Evolutionary conservation across 2,113 vertebrate species (phyloP).

Genomic region (Neogobius melanostomus): DNA sequence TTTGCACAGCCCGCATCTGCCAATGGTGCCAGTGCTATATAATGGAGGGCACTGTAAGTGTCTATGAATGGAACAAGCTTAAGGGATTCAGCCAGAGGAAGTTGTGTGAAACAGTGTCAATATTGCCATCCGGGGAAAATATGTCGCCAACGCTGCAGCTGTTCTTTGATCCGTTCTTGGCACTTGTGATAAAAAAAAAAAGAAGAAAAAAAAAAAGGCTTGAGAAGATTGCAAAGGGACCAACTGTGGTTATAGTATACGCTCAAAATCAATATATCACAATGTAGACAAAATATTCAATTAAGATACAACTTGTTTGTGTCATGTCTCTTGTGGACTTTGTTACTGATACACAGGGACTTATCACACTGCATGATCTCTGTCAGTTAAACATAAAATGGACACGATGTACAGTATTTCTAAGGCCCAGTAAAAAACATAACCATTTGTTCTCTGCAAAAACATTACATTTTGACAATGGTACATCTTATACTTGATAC

Average conservation of each 20-base stretch:
- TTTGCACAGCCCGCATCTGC: background rate
- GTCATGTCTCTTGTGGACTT: too few species aligned
- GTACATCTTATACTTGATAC: too few species aligned
- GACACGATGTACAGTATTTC: too few species aligned
- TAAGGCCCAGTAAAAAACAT: too few species aligned
- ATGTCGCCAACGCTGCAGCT: background rate
- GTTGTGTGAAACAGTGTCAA: background rate
- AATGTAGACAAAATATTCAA: too few species aligned
- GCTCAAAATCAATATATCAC: background rate
- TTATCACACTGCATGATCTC: background rate
- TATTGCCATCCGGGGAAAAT: background rate
- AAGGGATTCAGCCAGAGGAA: conserved; percentile 12
- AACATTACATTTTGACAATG: too few species aligned
- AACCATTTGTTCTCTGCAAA: too few species aligned
- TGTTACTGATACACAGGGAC: background rate
- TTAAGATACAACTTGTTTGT: background rate
- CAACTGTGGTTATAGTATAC: background rate
- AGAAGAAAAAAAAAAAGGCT: background rate
- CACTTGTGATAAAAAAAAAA: background rate
- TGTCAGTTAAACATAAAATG: background rate
- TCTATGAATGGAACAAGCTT: conserved; percentile 14
- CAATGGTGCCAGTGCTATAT: background rate
- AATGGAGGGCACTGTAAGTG: conserved; percentile 1
- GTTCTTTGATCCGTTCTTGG: background rate
- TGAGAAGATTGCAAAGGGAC: background rate